These are phyloP conservation scores for Heliocidaris erythrogramma DNA, from an alignment of 35 echinoderm and acorn worm species.

Conservation along the genomic window DNA sequence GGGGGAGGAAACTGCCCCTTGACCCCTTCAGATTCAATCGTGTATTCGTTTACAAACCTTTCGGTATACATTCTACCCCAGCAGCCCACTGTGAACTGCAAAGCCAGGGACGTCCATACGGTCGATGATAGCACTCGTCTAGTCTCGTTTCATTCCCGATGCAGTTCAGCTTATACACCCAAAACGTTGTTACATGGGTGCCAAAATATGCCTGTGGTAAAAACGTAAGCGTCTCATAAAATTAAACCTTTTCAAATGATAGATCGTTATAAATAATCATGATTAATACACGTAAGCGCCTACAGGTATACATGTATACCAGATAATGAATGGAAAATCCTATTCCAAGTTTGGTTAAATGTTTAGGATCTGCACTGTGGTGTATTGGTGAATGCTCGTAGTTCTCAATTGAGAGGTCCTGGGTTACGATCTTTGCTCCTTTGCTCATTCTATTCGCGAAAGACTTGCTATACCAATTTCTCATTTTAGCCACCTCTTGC, in stretches of 20 bases:
- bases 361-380: not conserved
- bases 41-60: not conserved
- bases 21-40: no score
- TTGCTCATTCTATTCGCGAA: no score
- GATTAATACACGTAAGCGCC: not conserved
- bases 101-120: constrained; percentile 18
- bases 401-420: not conserved
- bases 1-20: no score
- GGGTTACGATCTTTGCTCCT: not conserved
- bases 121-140: constrained; percentile 1
- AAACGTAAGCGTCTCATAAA: not conserved
- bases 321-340: not conserved
- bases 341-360: not conserved
- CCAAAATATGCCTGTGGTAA: constrained; percentile 20
- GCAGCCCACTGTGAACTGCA: constrained; percentile 15
- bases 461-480: no score
- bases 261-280: not conserved
- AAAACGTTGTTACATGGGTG: not conserved
- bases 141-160: constrained; percentile 30
- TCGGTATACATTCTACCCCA: not conserved
- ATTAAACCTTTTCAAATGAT: not conserved
- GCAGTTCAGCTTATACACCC: constrained; percentile 28
- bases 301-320: not conserved
- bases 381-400: no score
- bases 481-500: no score